These are phyloP conservation scores for Mola mola DNA, from an alignment of 2,113 vertebrate species.

Conservation along the genomic window DNA sequence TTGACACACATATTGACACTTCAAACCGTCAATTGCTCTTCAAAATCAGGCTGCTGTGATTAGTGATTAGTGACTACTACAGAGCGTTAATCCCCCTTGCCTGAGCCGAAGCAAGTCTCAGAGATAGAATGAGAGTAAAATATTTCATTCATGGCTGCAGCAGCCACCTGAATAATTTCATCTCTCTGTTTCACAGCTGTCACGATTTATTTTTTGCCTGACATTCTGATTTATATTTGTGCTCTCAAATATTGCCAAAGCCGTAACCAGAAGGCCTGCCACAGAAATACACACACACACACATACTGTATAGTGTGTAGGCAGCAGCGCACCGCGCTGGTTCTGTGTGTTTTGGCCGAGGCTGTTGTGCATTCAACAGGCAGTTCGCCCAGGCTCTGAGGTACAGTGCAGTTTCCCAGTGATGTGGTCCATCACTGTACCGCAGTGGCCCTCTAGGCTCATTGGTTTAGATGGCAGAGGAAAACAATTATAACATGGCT, in stretches of 20 bases:
- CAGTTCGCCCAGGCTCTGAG: conserved; percentile 72
- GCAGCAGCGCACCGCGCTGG: conserved; percentile 50
- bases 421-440: conserved; percentile 75
- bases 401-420: conserved; percentile 72
- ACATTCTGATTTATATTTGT: conserved; percentile 45
- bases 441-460: conserved; percentile 68
- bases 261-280: conserved; percentile 36
- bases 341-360: conserved; percentile 78
- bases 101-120: neutral
- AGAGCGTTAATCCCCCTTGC: conserved; percentile 5
- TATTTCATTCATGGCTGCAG: conserved; percentile 47
- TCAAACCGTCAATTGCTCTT: neutral
- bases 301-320: conserved; percentile 8
- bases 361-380: conserved; percentile 73
- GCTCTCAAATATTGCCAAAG: conserved; percentile 51
- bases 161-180: conserved; percentile 8
- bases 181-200: conserved; percentile 2
- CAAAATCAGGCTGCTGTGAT: conserved; percentile 19
- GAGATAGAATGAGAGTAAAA: conserved; percentile 3
- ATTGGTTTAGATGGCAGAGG: conserved; percentile 74
- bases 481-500: conserved; percentile 76
- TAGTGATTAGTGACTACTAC: conserved; percentile 5
- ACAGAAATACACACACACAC: conserved; percentile 1
- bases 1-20: conserved; percentile 13
- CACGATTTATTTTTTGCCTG: conserved; percentile 11